Evolutionary conservation across 2,888 invertebrate species (phyloP), one percentile per base, ranked within the genome.

Genomic region (Disparrhopalites patrizii): DNA sequence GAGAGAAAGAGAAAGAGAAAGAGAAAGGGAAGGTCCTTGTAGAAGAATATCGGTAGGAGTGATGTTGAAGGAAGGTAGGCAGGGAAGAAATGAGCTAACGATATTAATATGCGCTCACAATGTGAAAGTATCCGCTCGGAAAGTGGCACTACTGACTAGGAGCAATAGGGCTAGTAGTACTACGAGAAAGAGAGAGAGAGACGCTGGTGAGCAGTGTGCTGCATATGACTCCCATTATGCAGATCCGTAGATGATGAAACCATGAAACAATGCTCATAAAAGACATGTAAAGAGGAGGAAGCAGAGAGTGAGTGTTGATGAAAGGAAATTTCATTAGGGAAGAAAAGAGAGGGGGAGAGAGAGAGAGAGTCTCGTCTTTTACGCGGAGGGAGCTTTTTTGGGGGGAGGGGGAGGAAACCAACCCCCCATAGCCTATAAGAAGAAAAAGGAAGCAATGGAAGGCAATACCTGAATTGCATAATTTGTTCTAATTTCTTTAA

Each of bases 401-500:
- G n/a, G n/a, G n/a, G n/a, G n/a, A n/a, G n/a, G n/a, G n/a, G n/a
- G n/a, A n/a, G n/a, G n/a, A n/a, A n/a, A n/a, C n/a, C n/a, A n/a
- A n/a, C n/a, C n/a, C 40, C 57, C 38, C 36, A 47, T 18, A 25
- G 20, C 51, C 60, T 61, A 51, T 54, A 54, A 54, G 54, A 54
- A n/a, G n/a, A n/a, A n/a, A 31, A 50, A 69, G 68, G 68, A 66
- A 68, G 67, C 67, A 69, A 71, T 70, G 74, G 70, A 70, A 72
- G 70, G 73, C 72, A 74, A 74, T 75, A 75, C 75, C 75, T 75
- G 75, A 73, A 74, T 73, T 74, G 70, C 71, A 74, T 75, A 75
- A 74, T 75, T 75, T 73, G 73, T 71, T 74, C 75, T 75, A 75
- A 75, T 75, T 75, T 75, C 74, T 73, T 75, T 71, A 74, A 73